Evolutionary conservation across 92 coral and sea anemone species (phyloP).

Genomic region (Anthopleura xanthogrammica): DNA sequence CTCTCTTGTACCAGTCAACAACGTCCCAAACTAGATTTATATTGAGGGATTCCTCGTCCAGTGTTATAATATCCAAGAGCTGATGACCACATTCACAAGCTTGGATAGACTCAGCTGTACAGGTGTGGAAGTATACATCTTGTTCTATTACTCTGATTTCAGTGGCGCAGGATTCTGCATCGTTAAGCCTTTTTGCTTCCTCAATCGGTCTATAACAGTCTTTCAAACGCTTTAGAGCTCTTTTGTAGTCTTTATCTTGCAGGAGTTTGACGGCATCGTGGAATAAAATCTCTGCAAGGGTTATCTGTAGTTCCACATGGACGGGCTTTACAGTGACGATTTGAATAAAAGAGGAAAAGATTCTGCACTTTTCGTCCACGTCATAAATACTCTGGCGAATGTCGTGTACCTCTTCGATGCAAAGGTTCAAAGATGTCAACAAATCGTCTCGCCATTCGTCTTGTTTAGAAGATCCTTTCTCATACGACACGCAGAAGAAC

Average conservation of each 20-base stretch:
- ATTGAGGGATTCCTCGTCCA: constrained; percentile 68
- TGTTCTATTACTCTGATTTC: constrained; percentile 51
- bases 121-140: constrained; percentile 65
- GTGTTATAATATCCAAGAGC: constrained; percentile 48
- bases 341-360: constrained; percentile 32
- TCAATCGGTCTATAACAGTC: constrained; percentile 83
- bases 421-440: constrained; percentile 45
- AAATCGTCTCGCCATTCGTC: constrained; percentile 62
- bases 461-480: constrained; percentile 54
- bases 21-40: constrained; percentile 78
- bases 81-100: constrained; percentile 66
- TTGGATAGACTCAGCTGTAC: constrained; percentile 80
- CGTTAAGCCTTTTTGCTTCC: constrained; percentile 64
- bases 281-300: constrained; percentile 55
- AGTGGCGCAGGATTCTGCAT: constrained; percentile 8
- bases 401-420: constrained; percentile 57
- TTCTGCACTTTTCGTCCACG: constrained; percentile 36
- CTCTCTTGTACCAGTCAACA: constrained; percentile 87
- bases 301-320: constrained; percentile 36
- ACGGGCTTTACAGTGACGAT: constrained; percentile 19
- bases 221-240: constrained; percentile 69
- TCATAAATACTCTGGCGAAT: constrained; percentile 37
- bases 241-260: constrained; percentile 61
- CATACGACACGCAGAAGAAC: constrained; percentile 44
- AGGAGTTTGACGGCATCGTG: constrained; percentile 76